A percentile compares a stretch with the other conserved stretches of the same genome.
Evolutionary conservation across 64 coral and sea anemone species (phyloP).

Genomic region (Montipora sp.): DNA sequence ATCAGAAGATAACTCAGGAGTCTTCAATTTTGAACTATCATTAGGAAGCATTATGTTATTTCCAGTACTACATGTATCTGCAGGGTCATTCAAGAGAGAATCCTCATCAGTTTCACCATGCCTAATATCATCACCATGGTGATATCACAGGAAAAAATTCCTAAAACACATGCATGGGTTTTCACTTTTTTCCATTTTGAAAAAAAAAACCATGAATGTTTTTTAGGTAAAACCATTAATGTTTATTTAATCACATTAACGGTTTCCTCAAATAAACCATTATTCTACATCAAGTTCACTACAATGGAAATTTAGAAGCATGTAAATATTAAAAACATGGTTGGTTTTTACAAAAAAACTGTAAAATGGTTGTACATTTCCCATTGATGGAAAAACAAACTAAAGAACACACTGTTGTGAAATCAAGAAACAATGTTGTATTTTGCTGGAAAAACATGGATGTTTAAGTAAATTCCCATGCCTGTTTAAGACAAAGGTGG

Average conservation of each 20-base stretch:
- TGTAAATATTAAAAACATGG: conserved; percentile 7
- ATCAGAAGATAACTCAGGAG: conserved; percentile 44
- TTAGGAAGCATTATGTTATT: not conserved
- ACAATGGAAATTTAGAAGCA: not conserved
- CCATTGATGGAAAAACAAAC: conserved; percentile 32
- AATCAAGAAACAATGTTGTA: conserved; percentile 11
- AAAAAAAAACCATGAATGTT: not conserved
- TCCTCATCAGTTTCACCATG: not conserved
- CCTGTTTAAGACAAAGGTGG: not conserved
- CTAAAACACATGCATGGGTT: not conserved
- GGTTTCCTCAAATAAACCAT: too few relatives aligned
- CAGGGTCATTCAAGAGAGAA: not conserved
- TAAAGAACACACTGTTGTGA: conserved; percentile 13
- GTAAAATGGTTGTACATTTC: conserved; percentile 7
- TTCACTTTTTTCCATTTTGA: not conserved
- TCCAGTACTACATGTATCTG: not conserved
- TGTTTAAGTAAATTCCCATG: not conserved
- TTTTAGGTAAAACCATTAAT: not conserved
- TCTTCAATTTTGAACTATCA: not conserved
- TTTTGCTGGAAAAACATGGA: not conserved
- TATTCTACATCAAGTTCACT: too few relatives aligned
- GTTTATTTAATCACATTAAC: not conserved
- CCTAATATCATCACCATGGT: not conserved
- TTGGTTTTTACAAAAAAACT: not conserved
- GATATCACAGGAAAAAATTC: not conserved